These are phyloP conservation scores for Ahaetulla prasina DNA, from an alignment of 2,113 vertebrate genomes.

Conservation along the genomic window DNA sequence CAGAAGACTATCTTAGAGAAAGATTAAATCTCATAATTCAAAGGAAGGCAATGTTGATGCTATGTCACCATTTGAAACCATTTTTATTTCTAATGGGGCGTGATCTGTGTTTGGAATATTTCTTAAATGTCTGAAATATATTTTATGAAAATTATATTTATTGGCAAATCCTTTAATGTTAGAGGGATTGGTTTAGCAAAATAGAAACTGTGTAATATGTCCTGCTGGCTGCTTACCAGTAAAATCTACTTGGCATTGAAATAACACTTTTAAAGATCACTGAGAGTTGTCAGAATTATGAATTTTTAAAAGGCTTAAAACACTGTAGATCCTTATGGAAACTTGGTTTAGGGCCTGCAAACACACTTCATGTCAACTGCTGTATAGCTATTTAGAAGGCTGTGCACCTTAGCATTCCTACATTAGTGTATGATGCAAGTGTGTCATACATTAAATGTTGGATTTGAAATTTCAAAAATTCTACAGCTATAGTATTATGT, in stretches of 20 bases:
- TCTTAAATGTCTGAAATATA: slow-evolving; percentile 35
- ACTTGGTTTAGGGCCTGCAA: slow-evolving; percentile 41
- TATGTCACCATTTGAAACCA: background rate
- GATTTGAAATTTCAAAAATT: background rate
- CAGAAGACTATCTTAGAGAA: background rate
- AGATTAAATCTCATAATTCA: slow-evolving; percentile 19
- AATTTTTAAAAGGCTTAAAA: background rate
- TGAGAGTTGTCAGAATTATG: slow-evolving; percentile 21
- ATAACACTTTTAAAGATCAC: slow-evolving; percentile 54
- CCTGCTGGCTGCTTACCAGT: slow-evolving; percentile 42
- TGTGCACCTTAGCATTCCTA: background rate
- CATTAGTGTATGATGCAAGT: no score
- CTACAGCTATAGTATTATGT: background rate
- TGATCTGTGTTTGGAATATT: slow-evolving; percentile 31
- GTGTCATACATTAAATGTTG: background rate
- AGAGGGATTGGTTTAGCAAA: slow-evolving; percentile 44
- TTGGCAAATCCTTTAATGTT: slow-evolving; percentile 53
- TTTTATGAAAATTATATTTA: slow-evolving; percentile 39
- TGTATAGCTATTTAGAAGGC: background rate
- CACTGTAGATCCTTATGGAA: slow-evolving; percentile 23
- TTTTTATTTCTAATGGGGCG: accelerated
- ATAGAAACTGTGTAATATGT: slow-evolving; percentile 45
- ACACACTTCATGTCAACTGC: slow-evolving; percentile 16
- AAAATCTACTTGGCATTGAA: slow-evolving; percentile 37
- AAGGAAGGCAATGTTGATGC: slow-evolving; percentile 20